phyloP scores from a whole-genome alignment of 37 sponge, comb jelly and placozoan species.

The Haliclona indistincta region DNA sequence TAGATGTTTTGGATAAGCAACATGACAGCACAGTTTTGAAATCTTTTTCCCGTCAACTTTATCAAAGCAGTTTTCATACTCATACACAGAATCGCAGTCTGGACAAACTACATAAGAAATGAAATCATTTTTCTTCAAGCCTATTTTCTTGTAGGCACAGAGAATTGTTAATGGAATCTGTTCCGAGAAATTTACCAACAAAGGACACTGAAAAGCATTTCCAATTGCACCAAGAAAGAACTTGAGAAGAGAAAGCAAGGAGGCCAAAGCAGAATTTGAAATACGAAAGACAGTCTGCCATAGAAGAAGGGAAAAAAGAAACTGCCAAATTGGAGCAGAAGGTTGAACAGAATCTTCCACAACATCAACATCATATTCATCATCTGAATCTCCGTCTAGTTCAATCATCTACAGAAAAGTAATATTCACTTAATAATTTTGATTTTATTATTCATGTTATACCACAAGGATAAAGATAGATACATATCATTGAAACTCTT shows the following conservation, averaged over 20 bases:
- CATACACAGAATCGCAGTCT: conserved; percentile 53
- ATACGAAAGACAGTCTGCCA: conserved; percentile 50
- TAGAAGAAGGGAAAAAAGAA: conserved; percentile 31
- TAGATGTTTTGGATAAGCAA: conserved; percentile 57
- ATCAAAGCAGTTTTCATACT: conserved; percentile 33
- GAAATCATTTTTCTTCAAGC: not conserved
- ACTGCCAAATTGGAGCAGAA: conserved; percentile 38
- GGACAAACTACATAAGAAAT: conserved; percentile 60
- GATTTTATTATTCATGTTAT: too few relatives aligned
- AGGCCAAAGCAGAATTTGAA: conserved; percentile 32
- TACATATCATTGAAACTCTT: too few relatives aligned
- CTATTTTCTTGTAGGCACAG: not conserved
- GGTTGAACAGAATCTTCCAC: not conserved
- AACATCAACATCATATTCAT: not conserved
- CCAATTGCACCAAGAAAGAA: conserved; percentile 27
- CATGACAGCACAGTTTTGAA: conserved; percentile 41
- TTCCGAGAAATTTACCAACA: conserved; percentile 1
- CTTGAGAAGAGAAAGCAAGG: conserved; percentile 23
- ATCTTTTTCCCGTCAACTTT: conserved; percentile 7
- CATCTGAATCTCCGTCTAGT: not conserved
- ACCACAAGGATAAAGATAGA: too few relatives aligned
- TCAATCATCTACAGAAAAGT: not conserved
- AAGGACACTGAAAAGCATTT: conserved; percentile 17
- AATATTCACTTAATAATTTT: too few relatives aligned
- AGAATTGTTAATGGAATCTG: not conserved